Percentiles rank a stretch among this genome's conserved stretches.
Conservation (phyloP, 2,113 vertebrate genomes). For the Anguilla rostrata region DNA sequence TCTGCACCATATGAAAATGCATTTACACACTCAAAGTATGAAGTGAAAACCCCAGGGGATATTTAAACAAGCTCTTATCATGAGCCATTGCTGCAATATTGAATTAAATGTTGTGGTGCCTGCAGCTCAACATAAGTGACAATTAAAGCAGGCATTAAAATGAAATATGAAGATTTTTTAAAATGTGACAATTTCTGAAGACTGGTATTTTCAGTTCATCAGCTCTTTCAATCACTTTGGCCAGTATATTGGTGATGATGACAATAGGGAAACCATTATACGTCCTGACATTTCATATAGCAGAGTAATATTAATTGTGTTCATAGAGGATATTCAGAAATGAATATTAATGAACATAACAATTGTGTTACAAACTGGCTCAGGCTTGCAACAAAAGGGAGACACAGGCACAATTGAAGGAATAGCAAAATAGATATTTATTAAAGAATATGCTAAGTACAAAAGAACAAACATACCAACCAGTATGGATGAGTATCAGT, state of each 20-base stretch:
- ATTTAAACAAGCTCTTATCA: background rate
- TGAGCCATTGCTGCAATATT: background rate
- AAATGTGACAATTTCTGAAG: conserved; percentile 9
- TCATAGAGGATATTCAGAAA: background rate
- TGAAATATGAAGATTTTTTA: background rate
- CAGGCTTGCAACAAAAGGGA: too few species aligned
- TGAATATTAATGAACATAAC: too few species aligned
- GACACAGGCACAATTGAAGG: too few species aligned
- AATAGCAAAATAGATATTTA: too few species aligned
- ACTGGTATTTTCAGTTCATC: conserved; percentile 26
- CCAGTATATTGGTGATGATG: background rate
- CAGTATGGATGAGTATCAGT: too few species aligned
- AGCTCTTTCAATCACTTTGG: conserved; percentile 12
- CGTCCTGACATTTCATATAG: background rate
- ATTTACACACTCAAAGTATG: background rate
- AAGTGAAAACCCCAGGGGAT: background rate
- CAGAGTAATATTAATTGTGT: background rate
- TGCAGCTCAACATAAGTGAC: background rate
- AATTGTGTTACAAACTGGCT: background rate
- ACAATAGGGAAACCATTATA: background rate
- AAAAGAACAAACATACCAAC: too few species aligned
- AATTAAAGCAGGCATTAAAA: background rate
- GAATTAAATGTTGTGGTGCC: background rate
- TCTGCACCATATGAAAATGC: background rate
- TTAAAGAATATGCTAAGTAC: too few species aligned